Evolutionary conservation across 35 echinoderm and acorn worm species (phyloP), one percentile per base, ranked within the genome.

Genomic region (Acanthaster planci): DNA sequence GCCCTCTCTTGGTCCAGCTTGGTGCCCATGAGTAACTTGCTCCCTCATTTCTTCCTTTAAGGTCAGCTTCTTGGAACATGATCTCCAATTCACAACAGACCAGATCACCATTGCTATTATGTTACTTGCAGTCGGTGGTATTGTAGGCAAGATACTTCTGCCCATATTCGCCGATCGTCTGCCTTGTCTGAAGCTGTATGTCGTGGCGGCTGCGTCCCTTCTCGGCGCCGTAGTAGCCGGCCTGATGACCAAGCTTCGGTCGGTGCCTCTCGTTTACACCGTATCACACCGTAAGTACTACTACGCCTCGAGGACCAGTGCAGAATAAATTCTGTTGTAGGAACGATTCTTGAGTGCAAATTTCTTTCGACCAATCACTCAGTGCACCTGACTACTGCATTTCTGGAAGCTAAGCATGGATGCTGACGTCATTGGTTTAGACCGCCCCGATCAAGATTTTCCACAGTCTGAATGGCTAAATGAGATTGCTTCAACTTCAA

Each of bases 51-150:
- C 23, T 19, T 27, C 27, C 64, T 6, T 47, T 47, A 4, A 72
- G 64, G 64, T 26, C 64, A 72, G 64, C 7, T 72, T 72, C 10
- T 31, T 72, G 64, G n/a, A 72, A 9, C 34, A 72, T 34, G 64
- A 72, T 34, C 64, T 72, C 22, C 64, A 26, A 19, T 72, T 72
- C 34, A 72, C 64, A 72, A 31, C 18, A 31, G 64, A 72, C 30
- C 64, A 72, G 30, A 8, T 72, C 19, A 31, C 64, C 64, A 72
- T 72, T 29, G 34, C 64, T 29, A 31, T 72, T 29, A 34, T 72
- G 64, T 26, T 72, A 10, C 30, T 72, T 29, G 64, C 64, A 31
- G 64, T 72, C 19, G 64, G 64, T 72, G 64, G 30, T 31, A 72
- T 72, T 26, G 34, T 26, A 14, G 64, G 64, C 7, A 72, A 72